Evolutionary conservation across 2,113 vertebrate species (phyloP).

Genomic region (Phyllopteryx taeniolatus): DNA sequence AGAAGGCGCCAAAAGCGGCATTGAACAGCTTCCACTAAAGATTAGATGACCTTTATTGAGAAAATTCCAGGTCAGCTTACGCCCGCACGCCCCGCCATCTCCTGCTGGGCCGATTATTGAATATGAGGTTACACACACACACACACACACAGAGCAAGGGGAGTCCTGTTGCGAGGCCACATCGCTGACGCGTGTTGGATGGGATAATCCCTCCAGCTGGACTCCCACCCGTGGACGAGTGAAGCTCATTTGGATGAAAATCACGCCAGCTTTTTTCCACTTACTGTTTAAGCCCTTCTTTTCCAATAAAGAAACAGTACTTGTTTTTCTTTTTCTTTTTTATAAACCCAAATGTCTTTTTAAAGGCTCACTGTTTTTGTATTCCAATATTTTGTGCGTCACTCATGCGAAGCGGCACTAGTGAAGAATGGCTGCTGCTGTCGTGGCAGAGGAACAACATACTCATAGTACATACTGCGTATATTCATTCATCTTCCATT

Average conservation of each 20-base stretch:
- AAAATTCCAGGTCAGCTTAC: constrained; percentile 82
- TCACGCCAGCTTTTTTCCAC: constrained; percentile 28
- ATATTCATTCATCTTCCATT: background rate
- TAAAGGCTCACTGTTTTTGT: background rate
- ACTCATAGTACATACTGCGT: background rate
- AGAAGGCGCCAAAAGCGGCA: background rate
- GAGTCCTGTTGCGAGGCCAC: constrained; percentile 61
- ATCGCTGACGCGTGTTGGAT: constrained; percentile 66
- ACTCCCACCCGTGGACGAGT: constrained; percentile 54
- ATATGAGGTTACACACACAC: constrained; percentile 41
- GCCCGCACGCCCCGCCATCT: constrained; percentile 58
- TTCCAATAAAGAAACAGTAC: constrained; percentile 10
- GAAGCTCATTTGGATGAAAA: constrained; percentile 48
- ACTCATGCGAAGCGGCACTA: background rate
- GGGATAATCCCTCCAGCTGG: constrained; percentile 67
- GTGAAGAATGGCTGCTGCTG: constrained; percentile 37
- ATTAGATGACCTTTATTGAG: constrained; percentile 77
- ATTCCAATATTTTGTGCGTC: background rate
- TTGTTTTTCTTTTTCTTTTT: background rate
- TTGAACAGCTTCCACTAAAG: constrained; percentile 69
- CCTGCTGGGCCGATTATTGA: constrained; percentile 66
- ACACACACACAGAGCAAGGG: constrained; percentile 35
- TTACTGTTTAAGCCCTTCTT: constrained; percentile 19
- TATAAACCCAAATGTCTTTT: background rate
- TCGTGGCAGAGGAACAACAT: background rate